These are phyloP conservation scores for Aptenodytes forsteri DNA, from an alignment of 2,113 vertebrate genomes.

Conservation along the genomic window DNA sequence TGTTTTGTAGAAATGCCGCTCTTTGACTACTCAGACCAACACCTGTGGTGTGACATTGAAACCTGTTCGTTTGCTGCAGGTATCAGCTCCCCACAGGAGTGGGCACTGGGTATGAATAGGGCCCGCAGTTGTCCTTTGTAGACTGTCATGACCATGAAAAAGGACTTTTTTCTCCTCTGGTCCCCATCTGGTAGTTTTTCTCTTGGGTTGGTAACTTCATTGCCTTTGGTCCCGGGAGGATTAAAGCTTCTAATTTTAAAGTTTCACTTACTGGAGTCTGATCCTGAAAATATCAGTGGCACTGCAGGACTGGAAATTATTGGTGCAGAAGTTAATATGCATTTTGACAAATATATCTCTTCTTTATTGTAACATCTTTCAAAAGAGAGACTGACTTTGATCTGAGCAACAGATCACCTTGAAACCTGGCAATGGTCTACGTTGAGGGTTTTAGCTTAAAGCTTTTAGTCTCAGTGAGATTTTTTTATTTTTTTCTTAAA, in stretches of 20 bases:
- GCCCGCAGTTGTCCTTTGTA: background rate
- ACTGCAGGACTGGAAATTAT: background rate
- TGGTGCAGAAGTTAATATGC: background rate
- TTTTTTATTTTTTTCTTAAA: background rate
- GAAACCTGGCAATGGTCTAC: background rate
- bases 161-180: background rate
- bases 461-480: background rate
- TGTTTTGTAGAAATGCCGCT: background rate
- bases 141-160: background rate
- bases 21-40: background rate
- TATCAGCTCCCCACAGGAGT: background rate
- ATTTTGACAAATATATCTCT: background rate
- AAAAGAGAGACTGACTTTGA: background rate
- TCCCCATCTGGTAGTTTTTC: background rate
- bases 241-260: background rate
- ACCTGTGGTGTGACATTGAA: background rate
- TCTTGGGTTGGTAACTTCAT: background rate
- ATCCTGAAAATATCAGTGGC: background rate
- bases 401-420: background rate
- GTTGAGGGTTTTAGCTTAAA: background rate
- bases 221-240: background rate
- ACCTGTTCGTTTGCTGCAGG: background rate
- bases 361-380: background rate
- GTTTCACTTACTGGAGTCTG: background rate
- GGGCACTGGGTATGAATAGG: background rate